A percentile compares a stretch with the other conserved stretches of the same genome.
Conservation (phyloP, 2,888 invertebrate species). For the Fabriciana adippe region DNA sequence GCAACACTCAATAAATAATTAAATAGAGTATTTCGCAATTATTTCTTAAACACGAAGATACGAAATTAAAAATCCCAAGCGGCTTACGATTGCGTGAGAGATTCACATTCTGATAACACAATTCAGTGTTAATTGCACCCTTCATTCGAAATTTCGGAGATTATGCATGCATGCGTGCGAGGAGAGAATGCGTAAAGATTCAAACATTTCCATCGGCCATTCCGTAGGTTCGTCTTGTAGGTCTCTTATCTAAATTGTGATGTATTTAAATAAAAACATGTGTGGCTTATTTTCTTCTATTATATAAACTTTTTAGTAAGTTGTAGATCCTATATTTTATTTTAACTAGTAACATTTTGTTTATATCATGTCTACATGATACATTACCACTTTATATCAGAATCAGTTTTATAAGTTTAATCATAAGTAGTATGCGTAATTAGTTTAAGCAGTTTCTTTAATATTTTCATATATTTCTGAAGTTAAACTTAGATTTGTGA, state of each 20-base stretch:
- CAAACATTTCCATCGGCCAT: not conserved
- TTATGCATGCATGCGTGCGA: conserved; percentile 27
- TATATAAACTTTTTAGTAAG: not conserved
- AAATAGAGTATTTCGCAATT: not conserved
- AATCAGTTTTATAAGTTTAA: too few species aligned
- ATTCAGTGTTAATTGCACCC: conserved; percentile 37
- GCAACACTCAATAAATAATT: not conserved
- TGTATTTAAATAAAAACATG: not conserved
- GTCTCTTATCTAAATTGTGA: conserved; percentile 1
- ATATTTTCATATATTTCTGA: too few species aligned
- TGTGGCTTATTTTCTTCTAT: not conserved
- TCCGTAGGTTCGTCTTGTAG: too few species aligned
- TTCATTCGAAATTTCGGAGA: conserved; percentile 33
- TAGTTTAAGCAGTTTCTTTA: too few species aligned
- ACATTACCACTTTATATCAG: too few species aligned
- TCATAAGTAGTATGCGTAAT: too few species aligned
- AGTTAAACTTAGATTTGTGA: too few species aligned
- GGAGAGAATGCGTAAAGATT: conserved; percentile 6
- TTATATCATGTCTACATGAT: too few species aligned
- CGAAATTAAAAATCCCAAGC: conserved; percentile 8
- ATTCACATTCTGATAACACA: conserved; percentile 36
- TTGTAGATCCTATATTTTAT: not conserved
- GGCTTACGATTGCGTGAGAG: conserved; percentile 31
- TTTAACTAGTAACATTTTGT: too few species aligned
- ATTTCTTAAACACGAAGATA: not conserved